phyloP scores from a whole-genome alignment of 2,113 vertebrate genomes.

The Microtus oregoni region DNA sequence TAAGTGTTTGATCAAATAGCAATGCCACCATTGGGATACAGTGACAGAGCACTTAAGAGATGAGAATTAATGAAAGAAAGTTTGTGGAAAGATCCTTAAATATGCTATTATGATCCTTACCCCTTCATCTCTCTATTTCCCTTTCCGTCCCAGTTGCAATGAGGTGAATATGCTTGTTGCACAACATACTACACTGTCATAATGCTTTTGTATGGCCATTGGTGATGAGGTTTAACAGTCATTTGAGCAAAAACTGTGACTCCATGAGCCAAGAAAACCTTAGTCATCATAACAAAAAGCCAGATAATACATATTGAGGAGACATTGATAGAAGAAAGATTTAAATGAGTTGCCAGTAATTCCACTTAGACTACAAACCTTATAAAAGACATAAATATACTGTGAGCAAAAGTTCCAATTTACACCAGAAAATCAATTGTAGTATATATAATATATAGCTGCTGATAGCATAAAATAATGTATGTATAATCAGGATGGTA shows the following conservation, averaged over 20 bases:
- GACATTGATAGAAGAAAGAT: background rate
- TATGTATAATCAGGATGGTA: background rate
- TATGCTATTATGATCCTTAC: background rate
- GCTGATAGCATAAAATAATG: background rate
- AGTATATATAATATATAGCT: background rate
- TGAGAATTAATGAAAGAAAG: background rate
- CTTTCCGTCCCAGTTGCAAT: background rate
- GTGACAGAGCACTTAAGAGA: background rate
- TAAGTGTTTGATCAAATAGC: background rate
- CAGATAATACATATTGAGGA: background rate
- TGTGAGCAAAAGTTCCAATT: background rate
- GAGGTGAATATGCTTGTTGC: background rate
- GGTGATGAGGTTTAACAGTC: background rate
- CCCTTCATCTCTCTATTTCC: background rate
- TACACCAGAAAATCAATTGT: background rate
- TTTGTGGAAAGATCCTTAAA: background rate
- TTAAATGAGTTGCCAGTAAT: background rate
- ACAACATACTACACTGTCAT: background rate
- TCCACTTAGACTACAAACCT: background rate
- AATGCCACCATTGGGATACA: background rate
- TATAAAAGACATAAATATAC: background rate
- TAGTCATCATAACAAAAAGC: background rate
- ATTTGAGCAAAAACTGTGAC: background rate
- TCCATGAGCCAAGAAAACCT: background rate
- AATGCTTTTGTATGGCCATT: background rate